Evolutionary conservation across 1,140 invertebrate species (phyloP), one percentile per base, ranked within the genome.

Genomic region (Onthophagus taurus): DNA sequence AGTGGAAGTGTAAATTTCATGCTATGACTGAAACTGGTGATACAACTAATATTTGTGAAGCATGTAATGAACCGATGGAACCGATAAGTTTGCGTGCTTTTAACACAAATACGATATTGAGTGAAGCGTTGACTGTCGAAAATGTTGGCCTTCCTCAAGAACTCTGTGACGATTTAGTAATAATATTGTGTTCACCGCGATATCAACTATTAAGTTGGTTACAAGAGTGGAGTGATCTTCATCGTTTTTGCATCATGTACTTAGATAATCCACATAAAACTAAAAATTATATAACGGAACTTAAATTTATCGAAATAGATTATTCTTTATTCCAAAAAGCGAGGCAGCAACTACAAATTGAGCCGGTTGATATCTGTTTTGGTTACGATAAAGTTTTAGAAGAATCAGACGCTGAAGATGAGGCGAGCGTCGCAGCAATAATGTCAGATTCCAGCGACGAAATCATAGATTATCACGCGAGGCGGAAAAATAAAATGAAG

Each of bases 271-370:
- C 70, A 0, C 72, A 77, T 39, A 67, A 71, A 18, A 73, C 75
- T 52, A 67, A 74, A 14, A 75, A 73, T 47, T 67, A 69, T 11
- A 72, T 73, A 35, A 77, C 75, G 24, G 74, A 77, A 46, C 56
- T 80, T 3, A 79, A 79, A 53, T 79, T 72, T 55, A 55, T 80
- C 0, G 76, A 80, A 44, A 76, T 80, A 37, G 77, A 80, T 58
- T 79, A 80, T 49, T 74, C 71, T 20, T 73, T 75, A 49, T 80
- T 78, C 50, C 71, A 72, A 47, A 67, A 74, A 55, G 71, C 59
- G 31, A 64, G 61, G 45, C 44, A 70, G 55, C n/a, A n/a, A n/a
- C n/a, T n/a, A n/a, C n/a, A n/a, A n/a, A n/a, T n/a, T n/a, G 74
- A 75, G 2, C 68, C 65, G 51, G 1, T 70, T 56, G 42, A 70